These are phyloP conservation scores for Chouioia cunea DNA, from an alignment of 2,888 invertebrate species.

Conservation along the genomic window DNA sequence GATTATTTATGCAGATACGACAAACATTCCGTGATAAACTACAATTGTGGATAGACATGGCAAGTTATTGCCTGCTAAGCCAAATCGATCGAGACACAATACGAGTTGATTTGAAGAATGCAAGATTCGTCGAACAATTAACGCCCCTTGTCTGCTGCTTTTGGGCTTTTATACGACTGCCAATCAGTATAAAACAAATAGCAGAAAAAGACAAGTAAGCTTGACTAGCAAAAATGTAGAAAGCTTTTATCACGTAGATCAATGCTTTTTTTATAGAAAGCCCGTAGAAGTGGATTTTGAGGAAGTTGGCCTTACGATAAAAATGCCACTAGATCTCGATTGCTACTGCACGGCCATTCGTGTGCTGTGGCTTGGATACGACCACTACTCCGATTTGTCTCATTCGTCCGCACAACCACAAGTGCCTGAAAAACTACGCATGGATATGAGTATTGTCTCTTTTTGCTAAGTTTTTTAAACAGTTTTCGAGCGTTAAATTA, in stretches of 20 bases:
- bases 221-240: not conserved
- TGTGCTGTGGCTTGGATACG: conserved; percentile 72
- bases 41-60: conserved; percentile 68
- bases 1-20: conserved; percentile 60
- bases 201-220: conserved; percentile 60
- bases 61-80: conserved; percentile 70
- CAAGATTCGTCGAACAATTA: conserved; percentile 66
- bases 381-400: conserved; percentile 73
- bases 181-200: conserved; percentile 60
- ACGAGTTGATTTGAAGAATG: conserved; percentile 68
- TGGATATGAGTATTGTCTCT: conserved; percentile 48
- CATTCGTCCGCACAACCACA: conserved; percentile 63
- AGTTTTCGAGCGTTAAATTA: not conserved
- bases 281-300: conserved; percentile 72
- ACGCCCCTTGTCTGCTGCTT: conserved; percentile 67
- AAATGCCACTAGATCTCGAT: conserved; percentile 72
- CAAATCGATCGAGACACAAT: conserved; percentile 69
- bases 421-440: conserved; percentile 59
- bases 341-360: conserved; percentile 72
- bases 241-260: not conserved
- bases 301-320: conserved; percentile 71
- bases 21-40: conserved; percentile 68
- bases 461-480: not conserved
- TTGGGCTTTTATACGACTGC: conserved; percentile 69
- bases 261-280: conserved; percentile 62